These are phyloP conservation scores for Drosophila eohydei DNA, from an alignment of 2,888 invertebrate genomes.

Conservation along the genomic window DNA sequence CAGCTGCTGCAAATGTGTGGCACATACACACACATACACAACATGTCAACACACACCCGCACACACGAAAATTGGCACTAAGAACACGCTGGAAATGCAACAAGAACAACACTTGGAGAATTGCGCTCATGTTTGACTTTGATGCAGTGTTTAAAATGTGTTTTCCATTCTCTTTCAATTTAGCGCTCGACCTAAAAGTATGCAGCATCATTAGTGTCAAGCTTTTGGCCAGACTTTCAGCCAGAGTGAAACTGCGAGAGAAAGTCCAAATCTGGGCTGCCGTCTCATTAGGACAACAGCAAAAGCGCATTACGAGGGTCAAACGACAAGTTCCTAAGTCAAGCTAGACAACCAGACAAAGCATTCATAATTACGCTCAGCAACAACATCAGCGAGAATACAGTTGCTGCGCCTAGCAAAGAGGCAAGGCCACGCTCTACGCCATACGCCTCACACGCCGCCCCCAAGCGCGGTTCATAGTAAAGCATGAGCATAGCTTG, in stretches of 20 bases:
- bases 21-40: conserved; percentile 15
- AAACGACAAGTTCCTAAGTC: conserved; percentile 74
- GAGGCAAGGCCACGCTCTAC: conserved; percentile 58
- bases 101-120: conserved; percentile 24
- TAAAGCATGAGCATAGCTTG: conserved; percentile 45
- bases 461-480: conserved; percentile 7
- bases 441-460: conserved; percentile 1
- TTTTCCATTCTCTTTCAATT: conserved; percentile 64
- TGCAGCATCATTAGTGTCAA: conserved; percentile 75
- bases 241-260: conserved; percentile 10
- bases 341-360: conserved; percentile 35
- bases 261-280: conserved; percentile 13
- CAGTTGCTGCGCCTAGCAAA: conserved; percentile 19
- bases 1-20: conserved; percentile 23
- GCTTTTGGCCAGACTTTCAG: conserved; percentile 25
- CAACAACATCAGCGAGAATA: conserved; percentile 18
- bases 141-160: conserved; percentile 60
- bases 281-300: conserved; percentile 58
- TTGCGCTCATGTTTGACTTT: conserved; percentile 19
- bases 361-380: conserved; percentile 62
- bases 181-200: conserved; percentile 78
- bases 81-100: conserved; percentile 28
- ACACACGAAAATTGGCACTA: conserved; percentile 46
- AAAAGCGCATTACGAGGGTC: conserved; percentile 76
- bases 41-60: conserved; percentile 18